Evolutionary conservation across 2,888 invertebrate genomes (phyloP).

Genomic region (Rambutsinella grinnellia): DNA sequence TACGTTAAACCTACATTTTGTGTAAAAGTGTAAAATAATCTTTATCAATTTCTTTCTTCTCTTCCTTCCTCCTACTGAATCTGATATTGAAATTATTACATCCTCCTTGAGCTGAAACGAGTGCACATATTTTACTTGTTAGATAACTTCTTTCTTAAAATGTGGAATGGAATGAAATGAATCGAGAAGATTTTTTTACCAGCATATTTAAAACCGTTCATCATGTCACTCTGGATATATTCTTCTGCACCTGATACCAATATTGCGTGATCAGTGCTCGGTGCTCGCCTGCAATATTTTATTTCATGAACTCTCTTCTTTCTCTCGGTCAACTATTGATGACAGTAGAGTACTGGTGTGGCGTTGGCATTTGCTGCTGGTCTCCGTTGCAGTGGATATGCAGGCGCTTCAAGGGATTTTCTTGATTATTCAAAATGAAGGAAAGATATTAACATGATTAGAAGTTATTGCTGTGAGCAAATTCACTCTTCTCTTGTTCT

Average conservation of each 20-base stretch:
- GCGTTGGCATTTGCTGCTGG: neutral
- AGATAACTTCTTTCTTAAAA: neutral
- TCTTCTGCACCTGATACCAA: neutral
- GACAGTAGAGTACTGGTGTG: neutral
- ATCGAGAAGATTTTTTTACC: too few relatives aligned
- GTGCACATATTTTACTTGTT: too few relatives aligned
- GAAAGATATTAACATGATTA: slow-evolving; percentile 44
- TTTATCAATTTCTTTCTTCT: neutral
- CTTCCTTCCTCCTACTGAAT: neutral
- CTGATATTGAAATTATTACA: neutral
- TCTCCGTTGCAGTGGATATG: slow-evolving; percentile 6
- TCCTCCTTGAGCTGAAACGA: too few relatives aligned
- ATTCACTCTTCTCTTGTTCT: too few relatives aligned
- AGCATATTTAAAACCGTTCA: neutral
- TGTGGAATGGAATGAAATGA: neutral
- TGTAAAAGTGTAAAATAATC: neutral
- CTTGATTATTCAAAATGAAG: slow-evolving; percentile 26
- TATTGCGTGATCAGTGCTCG: neutral
- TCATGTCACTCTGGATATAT: slow-evolving; percentile 19
- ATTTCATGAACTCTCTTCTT: neutral
- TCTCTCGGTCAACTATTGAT: neutral
- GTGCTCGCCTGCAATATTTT: neutral
- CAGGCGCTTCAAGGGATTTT: slow-evolving; percentile 44
- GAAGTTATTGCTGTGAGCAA: slow-evolving; percentile 20
- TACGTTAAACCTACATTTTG: neutral